Evolutionary conservation across 2,888 invertebrate species (phyloP), one percentile per base, ranked within the genome.

Genomic region (Tubulanus polymorphus): DNA sequence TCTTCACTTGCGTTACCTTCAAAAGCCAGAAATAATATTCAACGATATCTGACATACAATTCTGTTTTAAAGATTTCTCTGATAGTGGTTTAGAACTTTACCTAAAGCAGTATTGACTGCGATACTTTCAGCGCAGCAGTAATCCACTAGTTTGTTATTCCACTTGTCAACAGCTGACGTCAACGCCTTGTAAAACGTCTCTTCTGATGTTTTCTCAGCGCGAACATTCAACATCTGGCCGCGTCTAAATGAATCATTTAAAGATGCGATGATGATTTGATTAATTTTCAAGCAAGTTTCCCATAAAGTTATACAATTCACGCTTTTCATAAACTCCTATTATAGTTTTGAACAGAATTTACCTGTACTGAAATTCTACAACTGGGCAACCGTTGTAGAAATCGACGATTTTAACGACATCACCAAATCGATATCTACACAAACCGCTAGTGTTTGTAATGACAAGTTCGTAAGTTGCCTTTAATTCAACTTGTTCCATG

Each of bases 171-270:
- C 51, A 10, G 68, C 61, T 3, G 48, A 53, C 18, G 46, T 60
- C 51, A 79, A 59, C 2, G 72, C 69, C 28, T 66, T 60, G 55
- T 72, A 77, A 58, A 79, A 72, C 27, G 69, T 60, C 3, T 64
- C 56, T 60, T 78, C 78, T 0, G 74, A 71, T 3, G 73, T 73
- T 64, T 78, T 78, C 67, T 79, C 79, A 60, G 75, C 76, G 61
- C 73, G 63, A 3, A 78, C 68, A 66, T 78, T 78, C 57, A 79
- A 57, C 54, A 79, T 66, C 63, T 79, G 79, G 5, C 78, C 79
- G 55, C 74, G 69, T 60, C 74, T 72, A 59, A 5, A 57, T 55
- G 29, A 50, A n/a, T n/a, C n/a, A 35, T 35, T 35, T n/a, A 12
- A 35, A n/a, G 35, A 35, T 35, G 35, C n/a, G n/a, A n/a, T 35